phyloP scores from a whole-genome alignment of 2,888 invertebrate genomes.

The Ryuthela nishihirai region DNA sequence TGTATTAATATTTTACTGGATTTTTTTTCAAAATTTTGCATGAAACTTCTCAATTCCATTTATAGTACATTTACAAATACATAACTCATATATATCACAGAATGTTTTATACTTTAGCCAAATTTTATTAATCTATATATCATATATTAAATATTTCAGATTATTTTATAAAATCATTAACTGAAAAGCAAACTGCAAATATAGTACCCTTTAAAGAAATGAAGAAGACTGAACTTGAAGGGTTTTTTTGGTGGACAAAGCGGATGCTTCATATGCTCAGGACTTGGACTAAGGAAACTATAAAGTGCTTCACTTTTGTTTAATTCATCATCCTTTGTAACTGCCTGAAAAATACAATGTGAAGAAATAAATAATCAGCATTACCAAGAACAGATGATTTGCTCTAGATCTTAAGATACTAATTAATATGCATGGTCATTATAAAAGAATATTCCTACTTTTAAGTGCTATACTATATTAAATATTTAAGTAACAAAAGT shows the following conservation, averaged over 20 bases:
- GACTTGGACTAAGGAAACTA: conserved; percentile 86
- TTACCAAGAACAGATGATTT: background rate
- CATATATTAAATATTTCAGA: too few species aligned
- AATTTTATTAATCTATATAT: too few species aligned
- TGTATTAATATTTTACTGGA: too few species aligned
- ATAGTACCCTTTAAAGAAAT: conserved; percentile 74
- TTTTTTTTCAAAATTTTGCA: too few species aligned
- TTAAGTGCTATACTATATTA: too few species aligned
- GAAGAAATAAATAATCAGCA: background rate
- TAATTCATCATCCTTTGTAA: conserved; percentile 78
- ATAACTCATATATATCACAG: too few species aligned
- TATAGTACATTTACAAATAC: too few species aligned
- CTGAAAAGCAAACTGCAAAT: background rate
- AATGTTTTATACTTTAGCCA: too few species aligned
- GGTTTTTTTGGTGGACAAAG: conserved; percentile 73
- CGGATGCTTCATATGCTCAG: conserved; percentile 72
- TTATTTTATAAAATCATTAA: too few species aligned
- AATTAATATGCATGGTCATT: background rate
- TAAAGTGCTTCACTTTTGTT: conserved; percentile 87
- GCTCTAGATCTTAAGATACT: background rate
- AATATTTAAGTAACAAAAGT: too few species aligned
- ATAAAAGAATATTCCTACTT: too few species aligned
- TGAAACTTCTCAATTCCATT: too few species aligned
- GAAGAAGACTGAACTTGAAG: conserved; percentile 73
- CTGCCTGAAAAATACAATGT: conserved; percentile 60